Evolutionary conservation across 2,113 vertebrate species (phyloP), one percentile per base, ranked within the genome.

Genomic region (Lasiurus cinereus): DNA sequence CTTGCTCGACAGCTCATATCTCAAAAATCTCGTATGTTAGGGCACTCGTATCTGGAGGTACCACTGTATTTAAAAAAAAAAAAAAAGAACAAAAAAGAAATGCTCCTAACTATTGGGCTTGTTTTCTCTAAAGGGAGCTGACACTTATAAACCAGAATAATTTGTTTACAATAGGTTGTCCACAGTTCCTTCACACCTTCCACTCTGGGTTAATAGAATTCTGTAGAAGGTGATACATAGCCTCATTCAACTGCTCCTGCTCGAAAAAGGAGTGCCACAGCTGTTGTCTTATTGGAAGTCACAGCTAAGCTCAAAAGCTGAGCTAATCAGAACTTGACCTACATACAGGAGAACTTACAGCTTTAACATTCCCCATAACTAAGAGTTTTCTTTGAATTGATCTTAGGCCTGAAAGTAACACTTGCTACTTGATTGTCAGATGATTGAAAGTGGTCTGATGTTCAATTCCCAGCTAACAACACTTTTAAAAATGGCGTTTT

Each of bases 401-500:
- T 29, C 10, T 24, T 83, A 56, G 56, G n/a, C 52, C 86, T 79
- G 56, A 24, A 27, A 59, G 39, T n/a, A 64, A 16, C 19, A 24
- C 22, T 74, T 72, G 43, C 29, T 64, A 8, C 10, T 10, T 24
- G 24, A 50, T 21, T n/a, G 43, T 31, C 36, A 18, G 48, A 36
- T 67, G 69, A 67, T 14, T 12, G 15, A 39, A 14, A 3, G 50
- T 46, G 43, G 31, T 66, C 19, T 83, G 62, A 77, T 19, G 7
- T 43, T 54, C 62, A 46, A 24, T 56, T 39, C 80, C 19, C 12
- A 52, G 29, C 33, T 48, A 52, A 46, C 2, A 8, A 43, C 16
- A 92, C 6, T 69, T 83, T 59, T 67, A 15, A 73, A 73, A 95
- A 29, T 67, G 50, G 52, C 18, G 67, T 82, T 96, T 85, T 62